Evolutionary conservation across 2,797 vertebrate species (phyloP).

Genomic region (Gambusia yucatana): DNA sequence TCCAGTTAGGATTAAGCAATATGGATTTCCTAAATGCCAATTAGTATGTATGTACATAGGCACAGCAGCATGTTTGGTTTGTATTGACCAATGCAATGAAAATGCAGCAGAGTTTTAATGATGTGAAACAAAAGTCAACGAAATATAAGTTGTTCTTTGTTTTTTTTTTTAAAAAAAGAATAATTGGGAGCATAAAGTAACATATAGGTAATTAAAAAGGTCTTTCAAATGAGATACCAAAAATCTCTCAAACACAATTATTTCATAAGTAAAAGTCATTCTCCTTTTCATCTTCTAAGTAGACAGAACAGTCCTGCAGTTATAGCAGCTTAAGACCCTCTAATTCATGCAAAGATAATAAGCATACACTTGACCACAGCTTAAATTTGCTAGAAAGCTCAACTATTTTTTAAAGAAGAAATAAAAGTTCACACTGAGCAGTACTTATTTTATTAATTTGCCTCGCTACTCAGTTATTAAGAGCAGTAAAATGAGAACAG

Average conservation of each 20-base stretch:
- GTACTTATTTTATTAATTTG: conserved; percentile 20
- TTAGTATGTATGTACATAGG: conserved; percentile 21
- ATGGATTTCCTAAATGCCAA: conserved; percentile 68
- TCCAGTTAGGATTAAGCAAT: conserved; percentile 44
- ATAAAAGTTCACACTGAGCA: conserved; percentile 11
- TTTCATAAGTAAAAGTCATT: not conserved
- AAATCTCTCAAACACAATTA: not conserved
- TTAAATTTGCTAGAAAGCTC: conserved; percentile 10
- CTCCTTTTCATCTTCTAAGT: not conserved
- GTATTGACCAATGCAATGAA: conserved; percentile 13
- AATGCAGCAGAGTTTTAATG: conserved; percentile 13
- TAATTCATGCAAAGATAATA: conserved; percentile 13
- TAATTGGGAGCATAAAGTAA: not conserved
- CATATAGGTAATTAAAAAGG: not conserved
- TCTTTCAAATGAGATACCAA: not conserved
- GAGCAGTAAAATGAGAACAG: not conserved
- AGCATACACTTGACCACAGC: not conserved
- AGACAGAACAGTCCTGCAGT: not conserved
- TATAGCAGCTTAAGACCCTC: not conserved
- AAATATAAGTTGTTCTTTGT: not conserved
- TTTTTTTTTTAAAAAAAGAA: not conserved
- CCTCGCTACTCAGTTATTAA: not conserved
- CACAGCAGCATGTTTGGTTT: conserved; percentile 2
- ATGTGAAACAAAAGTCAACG: conserved; percentile 3
- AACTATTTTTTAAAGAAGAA: not conserved